phyloP scores from a whole-genome alignment of 2,113 vertebrate species.

The Myrmecobius fasciatus region DNA sequence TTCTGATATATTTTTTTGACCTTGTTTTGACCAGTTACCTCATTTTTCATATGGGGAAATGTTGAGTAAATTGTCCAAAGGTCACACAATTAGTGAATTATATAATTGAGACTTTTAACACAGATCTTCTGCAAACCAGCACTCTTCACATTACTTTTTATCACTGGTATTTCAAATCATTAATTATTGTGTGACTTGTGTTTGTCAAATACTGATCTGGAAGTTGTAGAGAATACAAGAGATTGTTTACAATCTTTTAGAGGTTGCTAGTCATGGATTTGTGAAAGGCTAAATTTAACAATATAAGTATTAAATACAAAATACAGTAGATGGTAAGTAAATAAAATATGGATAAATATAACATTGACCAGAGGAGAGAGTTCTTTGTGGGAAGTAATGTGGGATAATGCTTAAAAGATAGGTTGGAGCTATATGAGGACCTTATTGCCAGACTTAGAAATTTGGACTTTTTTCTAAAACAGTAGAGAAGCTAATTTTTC shows the following conservation, averaged over 20 bases:
- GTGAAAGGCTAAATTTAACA: neutral
- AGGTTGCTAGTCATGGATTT: constrained; percentile 21
- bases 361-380: neutral
- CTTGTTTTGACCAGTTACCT: neutral
- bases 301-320: neutral
- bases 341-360: neutral
- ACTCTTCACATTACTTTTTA: neutral
- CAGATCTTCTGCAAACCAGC: neutral
- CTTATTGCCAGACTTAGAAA: neutral
- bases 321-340: neutral
- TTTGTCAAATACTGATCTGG: constrained; percentile 3
- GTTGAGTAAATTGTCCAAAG: neutral
- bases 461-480: neutral
- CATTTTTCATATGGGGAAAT: neutral
- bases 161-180: neutral
- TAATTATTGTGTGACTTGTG: constrained; percentile 38
- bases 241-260: neutral
- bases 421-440: neutral
- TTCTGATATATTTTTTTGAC: neutral
- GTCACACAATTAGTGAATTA: neutral
- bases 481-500: neutral
- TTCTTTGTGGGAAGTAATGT: neutral
- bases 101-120: neutral
- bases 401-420: neutral
- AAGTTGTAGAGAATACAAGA: neutral